A percentile compares a stretch with the other conserved stretches of the same genome.
These are phyloP conservation scores for Hydroisotoma schaefferi DNA, from an alignment of 2,888 invertebrate species.

Conservation along the genomic window DNA sequence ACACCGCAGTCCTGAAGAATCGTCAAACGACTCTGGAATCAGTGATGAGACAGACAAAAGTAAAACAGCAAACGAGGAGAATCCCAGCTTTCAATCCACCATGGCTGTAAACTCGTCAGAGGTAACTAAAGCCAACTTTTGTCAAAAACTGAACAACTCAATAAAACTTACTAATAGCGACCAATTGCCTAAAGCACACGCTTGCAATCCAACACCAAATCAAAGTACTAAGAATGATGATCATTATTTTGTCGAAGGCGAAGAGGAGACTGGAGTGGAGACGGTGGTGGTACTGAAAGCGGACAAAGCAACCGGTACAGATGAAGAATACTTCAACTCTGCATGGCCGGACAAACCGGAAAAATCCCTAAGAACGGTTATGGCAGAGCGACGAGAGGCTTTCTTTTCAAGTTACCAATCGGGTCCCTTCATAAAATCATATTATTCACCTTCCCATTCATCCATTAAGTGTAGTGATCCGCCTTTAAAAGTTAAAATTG, in stretches of 20 bases:
- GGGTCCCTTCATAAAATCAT: not conserved
- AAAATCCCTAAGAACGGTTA: slow-evolving; percentile 29
- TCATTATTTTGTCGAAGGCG: slow-evolving; percentile 36
- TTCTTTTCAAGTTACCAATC: slow-evolving; percentile 35
- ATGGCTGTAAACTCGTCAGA: slow-evolving; percentile 2
- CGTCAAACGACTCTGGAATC: slow-evolving; percentile 47
- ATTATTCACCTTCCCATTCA: not conserved
- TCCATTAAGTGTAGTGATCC: slow-evolving; percentile 1
- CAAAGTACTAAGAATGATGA: not conserved
- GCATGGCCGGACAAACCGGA: slow-evolving; percentile 1
- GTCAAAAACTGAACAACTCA: not conserved
- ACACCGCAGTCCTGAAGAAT: slow-evolving; percentile 45
- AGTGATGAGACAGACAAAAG: slow-evolving; percentile 42
- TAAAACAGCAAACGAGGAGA: slow-evolving; percentile 25
- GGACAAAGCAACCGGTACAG: slow-evolving; percentile 45
- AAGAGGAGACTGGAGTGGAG: slow-evolving; percentile 37
- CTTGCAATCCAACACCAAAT: slow-evolving; percentile 6
- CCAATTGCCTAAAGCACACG: slow-evolving; percentile 9
- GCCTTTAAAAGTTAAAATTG: slow-evolving; percentile 41
- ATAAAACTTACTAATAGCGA: not conserved
- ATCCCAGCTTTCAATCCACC: slow-evolving; percentile 11
- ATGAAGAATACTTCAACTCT: slow-evolving; percentile 32
- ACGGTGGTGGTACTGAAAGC: slow-evolving; percentile 42
- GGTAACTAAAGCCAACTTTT: slow-evolving; percentile 4
- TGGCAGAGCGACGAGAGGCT: slow-evolving; percentile 43